A percentile compares a stretch with the other conserved stretches of the same genome.
phyloP scores from a whole-genome alignment of 2,888 invertebrate genomes.

The Bimastos eiseni region DNA sequence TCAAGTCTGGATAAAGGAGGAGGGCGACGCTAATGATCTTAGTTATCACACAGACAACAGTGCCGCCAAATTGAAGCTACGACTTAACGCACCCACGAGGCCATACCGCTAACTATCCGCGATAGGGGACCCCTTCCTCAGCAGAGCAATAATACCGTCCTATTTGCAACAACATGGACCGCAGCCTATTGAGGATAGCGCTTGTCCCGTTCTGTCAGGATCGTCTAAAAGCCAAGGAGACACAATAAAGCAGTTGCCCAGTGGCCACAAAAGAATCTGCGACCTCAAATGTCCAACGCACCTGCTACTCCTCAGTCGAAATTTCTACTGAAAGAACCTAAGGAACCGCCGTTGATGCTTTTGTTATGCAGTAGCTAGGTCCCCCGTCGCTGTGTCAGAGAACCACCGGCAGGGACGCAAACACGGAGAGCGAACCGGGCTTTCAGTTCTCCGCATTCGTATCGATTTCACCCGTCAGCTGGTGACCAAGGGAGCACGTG shows the following conservation, averaged over 20 bases:
- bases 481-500: neutral
- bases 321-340: neutral
- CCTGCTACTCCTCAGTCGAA: neutral
- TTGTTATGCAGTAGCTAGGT: neutral
- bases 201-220: neutral
- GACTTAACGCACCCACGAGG: too few relatives aligned
- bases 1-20: too few relatives aligned
- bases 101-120: neutral
- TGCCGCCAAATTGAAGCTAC: too few relatives aligned
- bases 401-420: neutral
- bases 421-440: neutral
- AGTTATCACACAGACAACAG: too few relatives aligned
- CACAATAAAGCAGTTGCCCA: neutral
- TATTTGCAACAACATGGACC: neutral
- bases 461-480: neutral
- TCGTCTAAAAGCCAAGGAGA: neutral
- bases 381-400: neutral
- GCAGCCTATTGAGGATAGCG: neutral
- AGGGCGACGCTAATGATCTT: too few relatives aligned
- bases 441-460: neutral
- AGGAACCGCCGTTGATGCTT: neutral
- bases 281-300: neutral
- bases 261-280: neutral
- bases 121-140: neutral
- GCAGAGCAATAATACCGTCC: neutral